Base-by-base conservation (phyloP, 2,888 invertebrate genomes). In the Orgyia antiqua region DNA sequence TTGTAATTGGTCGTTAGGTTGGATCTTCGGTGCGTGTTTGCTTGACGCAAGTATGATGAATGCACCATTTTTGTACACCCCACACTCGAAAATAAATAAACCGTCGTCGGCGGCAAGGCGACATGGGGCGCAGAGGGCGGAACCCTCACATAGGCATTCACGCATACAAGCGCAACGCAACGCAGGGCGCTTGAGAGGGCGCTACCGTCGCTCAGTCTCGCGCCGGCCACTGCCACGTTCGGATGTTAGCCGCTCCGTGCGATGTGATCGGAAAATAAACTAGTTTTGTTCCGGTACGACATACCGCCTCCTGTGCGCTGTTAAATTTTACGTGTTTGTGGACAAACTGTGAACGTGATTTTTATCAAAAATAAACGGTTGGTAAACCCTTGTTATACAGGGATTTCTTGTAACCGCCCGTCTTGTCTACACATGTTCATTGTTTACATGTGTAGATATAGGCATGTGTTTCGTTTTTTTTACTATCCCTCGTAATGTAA, bases 201-300 rank as follows among this genome's bases (percentile, higher is more conserved):
- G 82, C 82, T 68, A 59, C 58, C 40, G 39, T 74, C 83, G 79
- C 71, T 76, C 84, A 88, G 88, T 88, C 87, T 84, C 86, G 87
- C 87, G 79, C 75, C 76, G 83, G 77, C 76, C 71, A 68, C 67
- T 65, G 58, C 41, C 39, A 32, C 45, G 73, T 72, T 51, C 52
- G 82, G 68, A 72, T 68, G 83, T 64, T 56, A 60, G 70, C 66
- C 65, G 67, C 49, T 47, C 56, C 54, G 68, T 75, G 75, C 68
- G 42, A 68, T 80, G 65, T 76, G 68, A 68, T 68, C 73, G 73
- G 68, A 68, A 76, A 72, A 79, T 77, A 78, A 82, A 83, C 79
- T 82, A 82, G 83, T 86, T 82, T 75, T 73, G 70, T 77, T 76
- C 73, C 75, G 75, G 67, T 75, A 68, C 70, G 51, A 66, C 67